Base-by-base conservation (phyloP, 2,888 invertebrate species). In the Tipula confusa region DNA sequence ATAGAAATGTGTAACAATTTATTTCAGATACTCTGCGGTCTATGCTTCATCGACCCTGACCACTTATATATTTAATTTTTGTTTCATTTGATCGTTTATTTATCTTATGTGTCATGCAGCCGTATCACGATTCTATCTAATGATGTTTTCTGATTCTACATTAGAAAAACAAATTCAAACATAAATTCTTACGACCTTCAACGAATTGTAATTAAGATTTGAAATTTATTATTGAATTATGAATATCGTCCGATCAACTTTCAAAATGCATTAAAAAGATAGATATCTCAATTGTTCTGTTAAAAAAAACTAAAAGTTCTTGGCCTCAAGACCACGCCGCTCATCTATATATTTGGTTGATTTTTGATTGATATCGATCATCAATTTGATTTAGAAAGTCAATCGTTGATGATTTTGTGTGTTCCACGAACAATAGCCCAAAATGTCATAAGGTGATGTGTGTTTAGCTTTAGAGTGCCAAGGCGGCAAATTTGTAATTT, bases 161-260 rank as follows among this genome's bases (percentile, higher is more conserved):
- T 36, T 36, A 36, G 36, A 36, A 36, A 36, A 36, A n/a, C 9
- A 43, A 0, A 43, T 43, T 15, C 5, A 15, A 9, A 64, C 64
- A 64, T 64, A 64, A 64, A 64, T 64, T 64, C 64, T 64, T 18
- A 24, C 9, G 64, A 64, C 64, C 64, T 64, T 64, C 64, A 24
- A 64, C 64, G 24, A 24, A 24, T 64, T 64, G 64, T 64, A 24
- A 64, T 24, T 64, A 64, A 24, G 64, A 64, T n/a, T 64, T 64
- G 2, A 64, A 24, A 64, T 43, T 6, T 43, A 43, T 43, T 43
- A 43, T 43, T 43, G 43, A 43, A 43, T 64, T 64, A 64, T 64
- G 64, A 64, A 64, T 64, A 64, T 64, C 64, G 64, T 64, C 64
- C 24, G 24, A 64, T 64, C 64, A 64, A 64, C 64, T 64, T 64